Evolutionary conservation across 1,140 invertebrate species (phyloP).

Genomic region (Hydropsyche tenuis): DNA sequence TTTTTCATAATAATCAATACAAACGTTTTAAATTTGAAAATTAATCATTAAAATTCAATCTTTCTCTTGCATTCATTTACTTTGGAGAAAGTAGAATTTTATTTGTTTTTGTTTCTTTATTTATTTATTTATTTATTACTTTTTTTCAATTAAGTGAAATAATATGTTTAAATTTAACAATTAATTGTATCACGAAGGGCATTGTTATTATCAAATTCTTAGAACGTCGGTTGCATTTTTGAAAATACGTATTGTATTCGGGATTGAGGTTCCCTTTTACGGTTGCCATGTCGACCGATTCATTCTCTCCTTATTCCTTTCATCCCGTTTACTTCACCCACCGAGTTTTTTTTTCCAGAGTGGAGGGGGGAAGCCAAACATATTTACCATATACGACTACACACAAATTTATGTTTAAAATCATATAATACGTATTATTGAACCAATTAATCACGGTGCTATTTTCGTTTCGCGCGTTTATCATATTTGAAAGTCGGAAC

Average conservation of each 20-base stretch:
- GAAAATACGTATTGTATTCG: slow-evolving; percentile 8
- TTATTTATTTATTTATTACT: neutral
- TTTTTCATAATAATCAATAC: neutral
- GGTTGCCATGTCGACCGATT: slow-evolving; percentile 24
- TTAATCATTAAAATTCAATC: neutral
- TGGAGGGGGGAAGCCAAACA: neutral
- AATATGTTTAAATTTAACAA: neutral
- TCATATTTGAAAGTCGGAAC: too few species aligned
- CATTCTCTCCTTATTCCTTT: slow-evolving; percentile 27
- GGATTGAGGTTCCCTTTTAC: slow-evolving; percentile 5
- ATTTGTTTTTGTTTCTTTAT: too few species aligned
- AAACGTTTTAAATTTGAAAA: neutral
- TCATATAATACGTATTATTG: too few species aligned
- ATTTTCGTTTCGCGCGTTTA: too few species aligned
- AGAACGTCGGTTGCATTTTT: slow-evolving; percentile 1
- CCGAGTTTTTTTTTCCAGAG: neutral
- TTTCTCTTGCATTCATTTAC: too few species aligned
- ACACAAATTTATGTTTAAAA: too few species aligned
- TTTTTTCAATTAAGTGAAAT: neutral
- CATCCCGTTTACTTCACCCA: slow-evolving; percentile 21
- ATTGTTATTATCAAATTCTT: too few species aligned
- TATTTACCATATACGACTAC: neutral
- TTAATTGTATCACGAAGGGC: slow-evolving; percentile 6
- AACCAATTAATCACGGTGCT: too few species aligned
- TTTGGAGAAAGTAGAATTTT: too few species aligned